These are phyloP conservation scores for Zelostemma sp. DNA, from an alignment of 1,140 invertebrate genomes.

Conservation along the genomic window DNA sequence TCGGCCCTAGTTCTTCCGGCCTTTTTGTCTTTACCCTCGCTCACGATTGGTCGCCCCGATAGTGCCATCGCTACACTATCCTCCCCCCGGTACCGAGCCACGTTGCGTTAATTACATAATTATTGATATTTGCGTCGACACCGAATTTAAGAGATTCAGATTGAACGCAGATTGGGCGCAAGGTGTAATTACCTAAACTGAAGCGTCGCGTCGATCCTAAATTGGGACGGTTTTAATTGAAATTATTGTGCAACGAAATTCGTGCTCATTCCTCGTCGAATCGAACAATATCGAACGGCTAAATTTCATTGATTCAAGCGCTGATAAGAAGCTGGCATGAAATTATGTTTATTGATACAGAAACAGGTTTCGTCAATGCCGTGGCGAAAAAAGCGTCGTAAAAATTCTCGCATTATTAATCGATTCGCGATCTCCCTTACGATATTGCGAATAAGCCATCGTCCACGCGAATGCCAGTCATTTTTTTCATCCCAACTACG, in stretches of 20 bases:
- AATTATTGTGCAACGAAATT: no score
- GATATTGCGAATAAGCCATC: not conserved
- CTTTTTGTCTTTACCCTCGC: slow-evolving; percentile 29
- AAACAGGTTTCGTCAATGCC: slow-evolving; percentile 3
- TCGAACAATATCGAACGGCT: not conserved
- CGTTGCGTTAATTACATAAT: slow-evolving; percentile 21
- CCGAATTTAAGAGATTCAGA: slow-evolving; percentile 26
- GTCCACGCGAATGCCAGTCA: not conserved
- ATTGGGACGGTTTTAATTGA: no score
- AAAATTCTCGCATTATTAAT: slow-evolving; percentile 1
- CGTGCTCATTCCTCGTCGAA: no score
- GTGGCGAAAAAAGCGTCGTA: not conserved
- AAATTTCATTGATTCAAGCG: slow-evolving; percentile 2
- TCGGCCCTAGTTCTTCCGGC: slow-evolving; percentile 14
- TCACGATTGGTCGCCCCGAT: slow-evolving; percentile 25
- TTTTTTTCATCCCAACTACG: not conserved
- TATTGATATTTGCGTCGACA: slow-evolving; percentile 9
- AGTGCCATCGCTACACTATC: slow-evolving; percentile 2
- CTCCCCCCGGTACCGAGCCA: not conserved
- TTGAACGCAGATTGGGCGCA: slow-evolving; percentile 21
- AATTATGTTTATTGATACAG: not conserved
- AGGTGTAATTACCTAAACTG: not conserved
- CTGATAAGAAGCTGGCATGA: slow-evolving; percentile 9
- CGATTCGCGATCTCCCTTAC: not conserved
- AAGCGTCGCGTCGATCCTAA: no score